A percentile compares a stretch with the other conserved stretches of the same genome.
Evolutionary conservation across 2,888 invertebrate species (phyloP).

Genomic region (Lymantria dispar): DNA sequence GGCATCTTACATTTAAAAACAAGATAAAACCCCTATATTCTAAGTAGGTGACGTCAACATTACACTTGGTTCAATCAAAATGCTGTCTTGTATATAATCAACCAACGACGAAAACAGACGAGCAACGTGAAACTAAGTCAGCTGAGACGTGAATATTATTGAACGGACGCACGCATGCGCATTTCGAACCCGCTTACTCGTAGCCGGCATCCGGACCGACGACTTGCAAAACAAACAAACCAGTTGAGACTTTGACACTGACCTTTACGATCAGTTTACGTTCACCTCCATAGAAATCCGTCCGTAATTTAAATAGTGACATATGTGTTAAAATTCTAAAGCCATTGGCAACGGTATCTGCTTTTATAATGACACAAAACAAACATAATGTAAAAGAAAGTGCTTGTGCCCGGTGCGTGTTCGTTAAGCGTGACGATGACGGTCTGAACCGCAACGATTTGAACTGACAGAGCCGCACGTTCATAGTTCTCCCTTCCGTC

Average conservation of each 20-base stretch:
- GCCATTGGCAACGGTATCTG: constrained; percentile 11
- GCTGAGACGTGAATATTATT: constrained; percentile 60
- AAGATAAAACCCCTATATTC: not conserved
- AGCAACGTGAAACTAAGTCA: constrained; percentile 41
- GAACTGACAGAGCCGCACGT: constrained; percentile 48
- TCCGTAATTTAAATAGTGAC: constrained; percentile 16
- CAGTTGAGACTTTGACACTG: constrained; percentile 60
- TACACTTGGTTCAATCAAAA: not conserved
- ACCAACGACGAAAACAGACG: not conserved
- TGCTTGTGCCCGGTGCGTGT: constrained; percentile 55
- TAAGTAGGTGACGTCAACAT: not conserved
- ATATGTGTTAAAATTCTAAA: constrained; percentile 8
- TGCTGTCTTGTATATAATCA: not conserved
- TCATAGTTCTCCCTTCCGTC: constrained; percentile 62
- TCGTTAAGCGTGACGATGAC: constrained; percentile 60
- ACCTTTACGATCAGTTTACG: constrained; percentile 46
- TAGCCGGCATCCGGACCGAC: constrained; percentile 47
- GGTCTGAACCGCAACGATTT: constrained; percentile 42
- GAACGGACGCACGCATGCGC: constrained; percentile 74
- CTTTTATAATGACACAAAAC: constrained; percentile 37
- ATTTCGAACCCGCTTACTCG: constrained; percentile 21
- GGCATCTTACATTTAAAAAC: not conserved
- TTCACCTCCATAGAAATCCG: constrained; percentile 26
- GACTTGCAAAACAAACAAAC: constrained; percentile 72
- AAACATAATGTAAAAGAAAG: constrained; percentile 75